Percentiles rank a stretch among this genome's conserved stretches.
Conservation (phyloP, 2,113 vertebrate species). For the Leucopternis melanops region DNA sequence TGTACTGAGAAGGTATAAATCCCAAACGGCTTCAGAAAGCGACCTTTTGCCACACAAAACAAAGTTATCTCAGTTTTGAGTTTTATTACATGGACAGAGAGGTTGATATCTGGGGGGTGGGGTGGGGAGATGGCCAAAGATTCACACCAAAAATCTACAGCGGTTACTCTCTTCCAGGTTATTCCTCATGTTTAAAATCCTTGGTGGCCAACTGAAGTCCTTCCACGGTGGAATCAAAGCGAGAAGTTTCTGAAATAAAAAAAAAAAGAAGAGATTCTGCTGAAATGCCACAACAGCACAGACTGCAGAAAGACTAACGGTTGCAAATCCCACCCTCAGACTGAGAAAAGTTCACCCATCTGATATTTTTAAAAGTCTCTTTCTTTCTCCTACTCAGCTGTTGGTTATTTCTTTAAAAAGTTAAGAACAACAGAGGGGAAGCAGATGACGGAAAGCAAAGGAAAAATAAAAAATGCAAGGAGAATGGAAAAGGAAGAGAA, state of each 20-base stretch:
- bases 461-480: neutral
- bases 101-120: fast-evolving
- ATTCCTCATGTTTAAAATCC: neutral
- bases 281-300: neutral
- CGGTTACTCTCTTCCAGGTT: neutral
- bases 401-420: neutral
- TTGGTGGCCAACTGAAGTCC: neutral
- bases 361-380: neutral
- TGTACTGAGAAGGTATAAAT: neutral
- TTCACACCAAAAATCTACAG: neutral
- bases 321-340: neutral
- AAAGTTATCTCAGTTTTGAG: neutral
- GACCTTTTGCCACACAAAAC: neutral
- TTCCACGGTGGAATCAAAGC: neutral
- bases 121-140: neutral
- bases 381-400: neutral
- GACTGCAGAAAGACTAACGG: neutral
- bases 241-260: slow-evolving; percentile 40
- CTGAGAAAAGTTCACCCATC: neutral
- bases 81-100: neutral
- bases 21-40: neutral
- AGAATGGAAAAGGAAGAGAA: neutral
- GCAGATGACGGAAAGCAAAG: neutral
- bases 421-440: neutral
- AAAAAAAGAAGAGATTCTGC: neutral